Evolutionary conservation across 2,888 invertebrate species (phyloP).

Genomic region (Heteropelma amictum): DNA sequence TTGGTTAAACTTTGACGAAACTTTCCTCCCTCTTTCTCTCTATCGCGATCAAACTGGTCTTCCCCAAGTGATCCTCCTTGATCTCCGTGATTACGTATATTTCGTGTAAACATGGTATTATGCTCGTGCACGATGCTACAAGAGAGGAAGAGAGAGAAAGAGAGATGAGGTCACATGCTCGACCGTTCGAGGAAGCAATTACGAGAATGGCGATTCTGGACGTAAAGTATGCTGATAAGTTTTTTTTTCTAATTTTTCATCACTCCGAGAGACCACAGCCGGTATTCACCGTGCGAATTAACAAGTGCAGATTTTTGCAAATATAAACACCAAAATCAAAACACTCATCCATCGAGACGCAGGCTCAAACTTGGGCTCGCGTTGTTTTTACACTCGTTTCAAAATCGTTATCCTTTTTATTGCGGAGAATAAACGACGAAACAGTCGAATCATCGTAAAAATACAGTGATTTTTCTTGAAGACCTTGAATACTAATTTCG

Average conservation of each 20-base stretch:
- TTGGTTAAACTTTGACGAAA: not conserved
- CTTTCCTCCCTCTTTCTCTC: not conserved
- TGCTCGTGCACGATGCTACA: conserved; percentile 23
- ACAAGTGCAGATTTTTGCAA: too few relatives aligned
- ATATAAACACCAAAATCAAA: too few relatives aligned
- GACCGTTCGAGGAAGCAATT: conserved; percentile 25
- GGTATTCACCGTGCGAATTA: too few relatives aligned
- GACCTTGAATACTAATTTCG: too few relatives aligned
- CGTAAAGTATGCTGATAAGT: not conserved
- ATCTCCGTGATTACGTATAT: conserved; percentile 31
- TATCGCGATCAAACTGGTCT: not conserved
- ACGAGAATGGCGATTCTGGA: conserved; percentile 10
- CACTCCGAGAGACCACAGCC: too few relatives aligned
- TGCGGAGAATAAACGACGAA: too few relatives aligned
- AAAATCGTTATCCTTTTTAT: too few relatives aligned
- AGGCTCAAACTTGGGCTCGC: too few relatives aligned
- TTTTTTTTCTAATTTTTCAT: not conserved
- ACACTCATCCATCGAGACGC: too few relatives aligned
- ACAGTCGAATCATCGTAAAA: too few relatives aligned
- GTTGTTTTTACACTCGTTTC: too few relatives aligned
- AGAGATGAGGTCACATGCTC: conserved; percentile 27
- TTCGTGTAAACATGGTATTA: conserved; percentile 22
- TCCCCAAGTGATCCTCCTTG: conserved; percentile 3
- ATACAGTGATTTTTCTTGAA: too few relatives aligned
- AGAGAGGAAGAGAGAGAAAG: conserved; percentile 8